Conservation (phyloP, 2,888 invertebrate genomes). For the Megalurothrips usitatus region DNA sequence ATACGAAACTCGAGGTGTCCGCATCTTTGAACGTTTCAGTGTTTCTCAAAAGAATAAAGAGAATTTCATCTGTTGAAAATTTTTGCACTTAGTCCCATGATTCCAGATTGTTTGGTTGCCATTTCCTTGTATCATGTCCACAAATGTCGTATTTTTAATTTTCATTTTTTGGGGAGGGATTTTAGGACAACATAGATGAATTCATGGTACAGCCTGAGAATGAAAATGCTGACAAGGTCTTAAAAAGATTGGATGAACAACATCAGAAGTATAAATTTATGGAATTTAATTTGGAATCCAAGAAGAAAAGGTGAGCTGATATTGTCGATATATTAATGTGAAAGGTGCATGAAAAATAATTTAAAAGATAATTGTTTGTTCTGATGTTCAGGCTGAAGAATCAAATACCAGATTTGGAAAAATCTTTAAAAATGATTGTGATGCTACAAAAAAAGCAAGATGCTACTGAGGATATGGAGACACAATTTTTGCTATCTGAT, state of each 20-base stretch:
- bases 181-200: conserved; percentile 88
- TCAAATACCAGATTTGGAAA: conserved; percentile 91
- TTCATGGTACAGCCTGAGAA: conserved; percentile 80
- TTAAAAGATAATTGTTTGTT: neutral
- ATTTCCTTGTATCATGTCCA: neutral
- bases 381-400: conserved; percentile 59
- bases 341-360: neutral
- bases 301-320: conserved; percentile 61
- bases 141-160: neutral
- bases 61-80: neutral
- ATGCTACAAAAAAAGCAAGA: conserved; percentile 77
- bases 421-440: conserved; percentile 86
- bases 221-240: conserved; percentile 76
- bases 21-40: no score
- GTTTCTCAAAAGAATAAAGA: no score
- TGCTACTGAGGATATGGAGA: conserved; percentile 63
- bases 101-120: neutral
- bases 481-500: conserved; percentile 87
- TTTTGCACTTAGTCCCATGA: conserved; percentile 24
- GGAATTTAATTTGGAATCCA: conserved; percentile 86
- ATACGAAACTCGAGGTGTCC: neutral
- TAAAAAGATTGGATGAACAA: conserved; percentile 83
- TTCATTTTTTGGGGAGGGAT: conserved; percentile 34
- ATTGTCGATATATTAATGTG: neutral
- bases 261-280: conserved; percentile 96